Conservation (phyloP, 1,140 invertebrate species). For the Tigriopus japonicus region DNA sequence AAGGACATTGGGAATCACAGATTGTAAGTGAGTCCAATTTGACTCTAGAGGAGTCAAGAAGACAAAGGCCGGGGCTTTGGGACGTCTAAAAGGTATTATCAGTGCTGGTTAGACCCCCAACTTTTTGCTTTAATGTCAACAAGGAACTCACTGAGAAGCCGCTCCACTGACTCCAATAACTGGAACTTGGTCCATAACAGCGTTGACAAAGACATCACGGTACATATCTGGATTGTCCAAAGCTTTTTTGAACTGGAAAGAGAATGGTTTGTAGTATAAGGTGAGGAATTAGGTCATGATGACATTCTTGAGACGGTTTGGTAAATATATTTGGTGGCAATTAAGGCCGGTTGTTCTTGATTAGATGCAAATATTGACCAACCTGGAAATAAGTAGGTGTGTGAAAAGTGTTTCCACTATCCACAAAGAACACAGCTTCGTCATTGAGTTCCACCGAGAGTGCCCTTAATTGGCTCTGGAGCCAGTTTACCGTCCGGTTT, state of each 20-base stretch:
- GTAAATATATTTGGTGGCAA: no score
- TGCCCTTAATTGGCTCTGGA: not conserved
- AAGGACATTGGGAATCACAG: constrained; percentile 13
- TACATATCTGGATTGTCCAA: constrained; percentile 14
- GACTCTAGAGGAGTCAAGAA: constrained; percentile 1
- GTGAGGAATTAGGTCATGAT: not conserved
- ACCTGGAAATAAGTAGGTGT: constrained; percentile 9
- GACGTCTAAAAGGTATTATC: not conserved
- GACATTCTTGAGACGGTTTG: no score
- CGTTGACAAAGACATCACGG: constrained; percentile 6
- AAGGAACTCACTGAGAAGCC: not conserved
- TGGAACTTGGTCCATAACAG: constrained; percentile 6
- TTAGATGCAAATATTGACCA: not conserved
- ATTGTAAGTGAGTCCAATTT: constrained; percentile 2
- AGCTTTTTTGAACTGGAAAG: not conserved
- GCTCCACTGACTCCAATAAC: constrained; percentile 12
- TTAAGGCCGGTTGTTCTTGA: no score
- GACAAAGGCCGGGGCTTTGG: constrained; percentile 14
- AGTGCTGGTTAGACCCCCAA: not conserved
- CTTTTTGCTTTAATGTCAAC: not conserved
- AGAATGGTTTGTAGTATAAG: not conserved
- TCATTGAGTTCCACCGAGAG: not conserved
- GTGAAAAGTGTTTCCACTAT: constrained; percentile 14
- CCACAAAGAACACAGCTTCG: constrained; percentile 4
- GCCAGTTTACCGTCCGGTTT: constrained; percentile 1